Percentiles rank a stretch among this genome's conserved stretches.
These are phyloP conservation scores for Fulmarus glacialis DNA, from an alignment of 2,113 vertebrate species.

Conservation along the genomic window DNA sequence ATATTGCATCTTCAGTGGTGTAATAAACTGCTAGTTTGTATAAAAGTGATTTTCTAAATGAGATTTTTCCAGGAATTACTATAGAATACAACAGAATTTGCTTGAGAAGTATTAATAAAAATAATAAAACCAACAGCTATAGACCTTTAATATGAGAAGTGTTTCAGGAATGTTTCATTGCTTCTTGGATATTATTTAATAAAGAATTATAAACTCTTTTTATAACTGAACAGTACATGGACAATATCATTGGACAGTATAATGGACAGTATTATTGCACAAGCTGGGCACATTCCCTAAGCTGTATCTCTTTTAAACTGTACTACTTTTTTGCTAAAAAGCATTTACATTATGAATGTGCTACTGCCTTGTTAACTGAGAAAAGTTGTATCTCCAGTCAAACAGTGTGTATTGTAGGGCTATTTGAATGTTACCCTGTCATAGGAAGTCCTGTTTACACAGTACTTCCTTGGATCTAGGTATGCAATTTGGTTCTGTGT, in stretches of 20 bases:
- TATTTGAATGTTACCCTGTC: neutral
- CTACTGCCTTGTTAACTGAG: neutral
- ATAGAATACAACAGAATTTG: neutral
- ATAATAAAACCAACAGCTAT: neutral
- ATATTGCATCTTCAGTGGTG: neutral
- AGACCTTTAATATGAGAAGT: neutral
- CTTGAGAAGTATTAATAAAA: neutral
- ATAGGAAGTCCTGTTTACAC: neutral
- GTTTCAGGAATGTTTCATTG: neutral
- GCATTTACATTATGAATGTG: neutral
- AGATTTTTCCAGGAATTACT: neutral
- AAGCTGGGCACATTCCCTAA: neutral
- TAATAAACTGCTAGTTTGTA: neutral
- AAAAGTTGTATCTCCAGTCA: neutral
- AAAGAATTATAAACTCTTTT: neutral
- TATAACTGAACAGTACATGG: neutral
- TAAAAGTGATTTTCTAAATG: neutral
- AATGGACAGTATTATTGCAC: no score
- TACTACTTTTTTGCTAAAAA: neutral
- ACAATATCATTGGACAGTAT: neutral
- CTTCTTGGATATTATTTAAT: neutral
- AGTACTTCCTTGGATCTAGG: neutral
- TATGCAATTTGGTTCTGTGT: neutral
- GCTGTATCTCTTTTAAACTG: neutral
- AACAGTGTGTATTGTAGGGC: neutral